Base-by-base conservation (phyloP, 2,888 invertebrate genomes). In the Germaria angustata region DNA sequence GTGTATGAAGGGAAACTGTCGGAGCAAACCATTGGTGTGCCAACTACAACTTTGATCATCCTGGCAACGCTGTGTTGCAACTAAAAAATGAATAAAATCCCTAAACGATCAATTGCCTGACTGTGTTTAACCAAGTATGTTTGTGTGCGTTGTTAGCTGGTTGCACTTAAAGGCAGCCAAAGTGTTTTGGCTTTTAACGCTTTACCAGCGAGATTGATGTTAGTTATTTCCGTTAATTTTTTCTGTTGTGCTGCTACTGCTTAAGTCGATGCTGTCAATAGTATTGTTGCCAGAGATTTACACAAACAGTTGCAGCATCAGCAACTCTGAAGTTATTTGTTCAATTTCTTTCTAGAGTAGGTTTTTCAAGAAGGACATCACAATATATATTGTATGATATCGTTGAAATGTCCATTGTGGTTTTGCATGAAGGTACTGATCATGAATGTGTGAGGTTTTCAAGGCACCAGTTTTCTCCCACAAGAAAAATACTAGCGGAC, bases 171-270 rank as follows among this genome's bases (percentile, higher is more conserved):
- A 28, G 55, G 41, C 63, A 79, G 32, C 57, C 69, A 66, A 71
- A 79, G 69, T 80, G 71, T 82, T 69, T 79, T 69, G 63, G 73
- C 68, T 69, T 78, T 83, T 77, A 76, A 76, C 76, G 83, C 77
- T 77, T 77, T 66, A 61, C 72, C 77, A 80, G 24, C 72, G 39
- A 80, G 65, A 80, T 80, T 73, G 80, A 80, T 84, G 77, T 49
- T 24, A 57, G 68, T 61, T 72, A 39, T 73, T 72, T 76, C 36
- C 57, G 36, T 66, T 68, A 55, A n/a, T 65, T 71, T 39, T 34
- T 39, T 53, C 36, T 24, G 39, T 69, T 41, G 22, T 28, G 28
- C 28, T 78, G 32, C 41, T 15, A 36, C 55, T 46, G 53, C 68
- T 71, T 55, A 63, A 63, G 63, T 53, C 36, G 63, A 34, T 78